A percentile compares a stretch with the other conserved stretches of the same genome.
phyloP scores from a whole-genome alignment of 2,797 vertebrate genomes.

The Tinamus major region DNA sequence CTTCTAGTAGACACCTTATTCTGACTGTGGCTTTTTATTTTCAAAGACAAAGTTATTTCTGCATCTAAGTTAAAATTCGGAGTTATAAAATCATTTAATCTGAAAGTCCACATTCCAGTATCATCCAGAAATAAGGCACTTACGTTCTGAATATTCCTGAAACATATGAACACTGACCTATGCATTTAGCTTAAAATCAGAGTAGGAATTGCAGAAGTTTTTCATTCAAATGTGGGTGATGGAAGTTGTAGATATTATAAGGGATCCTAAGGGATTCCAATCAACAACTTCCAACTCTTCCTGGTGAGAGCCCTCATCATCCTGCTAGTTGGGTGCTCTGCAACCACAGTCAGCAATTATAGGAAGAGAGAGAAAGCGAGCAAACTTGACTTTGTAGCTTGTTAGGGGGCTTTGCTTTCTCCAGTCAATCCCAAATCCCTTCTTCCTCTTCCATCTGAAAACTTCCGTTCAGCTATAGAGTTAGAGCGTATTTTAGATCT shows the following conservation, averaged over 20 bases:
- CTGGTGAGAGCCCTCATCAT: background rate
- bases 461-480: background rate
- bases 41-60: background rate
- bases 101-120: background rate
- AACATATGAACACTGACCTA: background rate
- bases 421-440: background rate
- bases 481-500: rapidly evolving
- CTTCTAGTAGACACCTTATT: background rate
- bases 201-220: background rate
- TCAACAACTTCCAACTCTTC: background rate
- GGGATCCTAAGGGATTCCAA: rapidly evolving
- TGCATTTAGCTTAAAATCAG: background rate
- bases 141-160: background rate
- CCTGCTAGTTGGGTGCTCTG: background rate
- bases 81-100: background rate
- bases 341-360: background rate
- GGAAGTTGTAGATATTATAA: background rate
- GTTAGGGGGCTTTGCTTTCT: background rate
- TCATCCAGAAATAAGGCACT: background rate
- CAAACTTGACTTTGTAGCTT: background rate
- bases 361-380: background rate
- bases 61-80: background rate
- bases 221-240: background rate
- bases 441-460: background rate
- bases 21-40: background rate